Evolutionary conservation across 2,888 invertebrate genomes (phyloP).

Genomic region (Biston betularia): DNA sequence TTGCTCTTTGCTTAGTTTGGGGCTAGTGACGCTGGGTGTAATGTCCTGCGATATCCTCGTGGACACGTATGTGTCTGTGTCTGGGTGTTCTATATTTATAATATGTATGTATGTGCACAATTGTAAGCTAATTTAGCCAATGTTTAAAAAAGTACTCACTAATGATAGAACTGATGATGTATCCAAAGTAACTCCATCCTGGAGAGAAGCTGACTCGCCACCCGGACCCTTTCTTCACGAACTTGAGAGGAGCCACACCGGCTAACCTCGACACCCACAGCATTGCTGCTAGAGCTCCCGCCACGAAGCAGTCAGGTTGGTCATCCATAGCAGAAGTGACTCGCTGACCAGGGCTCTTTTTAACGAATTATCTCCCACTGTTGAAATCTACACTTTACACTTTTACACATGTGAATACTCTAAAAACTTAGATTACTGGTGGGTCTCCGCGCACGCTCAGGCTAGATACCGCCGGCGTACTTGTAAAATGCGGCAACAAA

Average conservation of each 20-base stretch:
- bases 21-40: too few species aligned
- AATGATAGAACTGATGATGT: neutral
- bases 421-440: too few species aligned
- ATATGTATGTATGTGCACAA: too few species aligned
- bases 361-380: neutral
- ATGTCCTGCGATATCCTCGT: too few species aligned
- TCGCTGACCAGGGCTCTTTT: neutral
- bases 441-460: too few species aligned
- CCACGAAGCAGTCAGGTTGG: neutral
- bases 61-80: too few species aligned
- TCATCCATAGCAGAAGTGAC: neutral
- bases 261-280: neutral
- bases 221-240: neutral
- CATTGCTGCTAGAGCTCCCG: neutral
- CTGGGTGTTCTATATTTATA: too few species aligned
- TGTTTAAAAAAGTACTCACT: neutral
- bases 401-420: too few species aligned
- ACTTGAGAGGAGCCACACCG: conserved; percentile 3
- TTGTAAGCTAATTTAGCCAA: too few species aligned
- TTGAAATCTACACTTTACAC: neutral
- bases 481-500: too few species aligned
- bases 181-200: conserved; percentile 1
- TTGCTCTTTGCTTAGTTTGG: too few species aligned
- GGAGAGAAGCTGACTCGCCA: conserved; percentile 2
- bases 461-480: too few species aligned